Conservation (phyloP, 2,797 vertebrate species). For the Micropoecilia bifurca region DNA sequence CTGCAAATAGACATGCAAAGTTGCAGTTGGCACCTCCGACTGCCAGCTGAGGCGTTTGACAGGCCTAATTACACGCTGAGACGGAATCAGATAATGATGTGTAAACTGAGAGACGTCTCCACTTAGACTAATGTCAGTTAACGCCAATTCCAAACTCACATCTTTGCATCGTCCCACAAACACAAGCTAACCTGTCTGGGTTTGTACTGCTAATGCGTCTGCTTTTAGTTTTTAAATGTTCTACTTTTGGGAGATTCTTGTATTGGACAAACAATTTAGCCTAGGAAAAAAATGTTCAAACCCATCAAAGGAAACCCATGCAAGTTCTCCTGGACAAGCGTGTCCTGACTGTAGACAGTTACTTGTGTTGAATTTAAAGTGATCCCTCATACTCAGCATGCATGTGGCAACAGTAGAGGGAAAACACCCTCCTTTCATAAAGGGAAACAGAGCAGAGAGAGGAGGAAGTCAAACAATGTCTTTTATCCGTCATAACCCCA, state of each 20-base stretch:
- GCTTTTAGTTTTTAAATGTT: neutral
- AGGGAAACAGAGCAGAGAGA: no score
- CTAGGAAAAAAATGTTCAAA: no score
- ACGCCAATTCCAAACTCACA: neutral
- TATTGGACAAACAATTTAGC: neutral
- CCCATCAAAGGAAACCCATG: no score
- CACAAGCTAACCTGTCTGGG: neutral
- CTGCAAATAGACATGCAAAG: neutral
- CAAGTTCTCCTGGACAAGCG: no score
- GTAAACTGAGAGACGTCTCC: neutral
- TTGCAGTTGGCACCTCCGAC: neutral
- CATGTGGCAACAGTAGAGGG: no score
- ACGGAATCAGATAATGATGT: neutral
- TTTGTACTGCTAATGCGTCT: neutral
- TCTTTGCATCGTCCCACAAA: neutral
- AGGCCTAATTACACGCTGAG: neutral
- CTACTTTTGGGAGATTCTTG: neutral
- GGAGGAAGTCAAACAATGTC: no score
- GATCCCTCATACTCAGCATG: no score
- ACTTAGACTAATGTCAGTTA: neutral
- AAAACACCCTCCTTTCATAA: no score
- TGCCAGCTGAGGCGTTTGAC: neutral
- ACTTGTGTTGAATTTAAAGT: no score
- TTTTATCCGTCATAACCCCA: neutral
- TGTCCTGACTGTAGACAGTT: no score